A percentile compares a stretch with the other conserved stretches of the same genome.
Conservation (phyloP, 1,140 invertebrate species). For the Vanessa atalanta region DNA sequence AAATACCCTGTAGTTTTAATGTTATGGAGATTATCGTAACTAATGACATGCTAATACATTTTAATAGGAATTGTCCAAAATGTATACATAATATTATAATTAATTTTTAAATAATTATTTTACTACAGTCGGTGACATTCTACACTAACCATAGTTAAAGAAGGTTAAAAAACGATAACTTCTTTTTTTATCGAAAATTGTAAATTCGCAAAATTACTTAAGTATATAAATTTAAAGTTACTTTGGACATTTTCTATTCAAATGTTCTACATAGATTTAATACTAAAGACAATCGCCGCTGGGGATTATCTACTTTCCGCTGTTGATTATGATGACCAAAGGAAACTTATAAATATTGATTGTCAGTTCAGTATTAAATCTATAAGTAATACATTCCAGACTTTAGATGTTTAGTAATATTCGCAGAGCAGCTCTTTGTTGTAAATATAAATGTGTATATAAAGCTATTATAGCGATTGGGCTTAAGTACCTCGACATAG, state of each 20-base stretch:
- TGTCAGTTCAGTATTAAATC: constrained; percentile 47
- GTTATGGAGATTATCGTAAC: constrained; percentile 8
- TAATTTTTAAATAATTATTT: background rate
- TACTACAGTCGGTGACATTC: background rate
- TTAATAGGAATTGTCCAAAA: background rate
- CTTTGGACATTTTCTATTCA: background rate
- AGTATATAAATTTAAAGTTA: background rate
- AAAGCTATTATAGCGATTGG: constrained; percentile 45
- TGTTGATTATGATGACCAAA: constrained; percentile 22
- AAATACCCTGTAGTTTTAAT: constrained; percentile 8
- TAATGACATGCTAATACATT: background rate
- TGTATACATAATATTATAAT: background rate
- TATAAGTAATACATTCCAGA: constrained; percentile 59
- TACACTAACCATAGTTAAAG: too few relatives aligned
- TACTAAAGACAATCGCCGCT: constrained; percentile 25
- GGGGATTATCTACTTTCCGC: constrained; percentile 11
- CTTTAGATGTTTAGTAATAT: constrained; percentile 45
- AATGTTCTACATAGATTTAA: constrained; percentile 24
- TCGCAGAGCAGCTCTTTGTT: constrained; percentile 53
- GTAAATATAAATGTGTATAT: constrained; percentile 63
- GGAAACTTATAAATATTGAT: constrained; percentile 11
- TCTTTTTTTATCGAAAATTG: too few relatives aligned
- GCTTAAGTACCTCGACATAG: constrained; percentile 49
- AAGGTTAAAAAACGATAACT: too few relatives aligned
- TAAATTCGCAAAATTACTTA: too few relatives aligned